Evolutionary conservation across 2,888 invertebrate species (phyloP), one percentile per base, ranked within the genome.

Genomic region (Drosophila diplacantha): DNA sequence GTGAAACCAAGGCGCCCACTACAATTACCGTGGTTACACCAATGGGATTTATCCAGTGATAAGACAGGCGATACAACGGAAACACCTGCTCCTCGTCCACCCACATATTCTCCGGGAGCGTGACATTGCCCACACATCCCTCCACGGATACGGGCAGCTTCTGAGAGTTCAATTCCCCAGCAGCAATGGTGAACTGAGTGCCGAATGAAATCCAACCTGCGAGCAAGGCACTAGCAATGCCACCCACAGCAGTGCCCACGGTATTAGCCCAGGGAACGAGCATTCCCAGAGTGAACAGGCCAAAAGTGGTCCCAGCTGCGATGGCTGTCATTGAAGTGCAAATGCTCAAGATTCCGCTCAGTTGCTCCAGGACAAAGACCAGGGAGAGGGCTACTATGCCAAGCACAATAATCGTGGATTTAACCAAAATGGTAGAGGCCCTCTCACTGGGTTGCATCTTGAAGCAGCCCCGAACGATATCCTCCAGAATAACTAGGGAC

Each of bases 271-370:
- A 95, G 41, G 95, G 95, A 82, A 94, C 91, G 70, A 93, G 89
- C 92, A 96, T 94, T 64, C 96, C 96, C 22, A 96, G 88, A 0
- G 94, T 93, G 84, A 96, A 96, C 11, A 95, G 91, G 0, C 95
- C 96, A 76, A 95, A 93, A 0, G 95, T 93, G 8, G 95, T 93
- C 38, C 95, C 94, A 0, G 95, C 93, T 2, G 95, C 93, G 70
- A 96, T 94, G 0, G 95, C 94, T n/a, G 95, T 93, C 49, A 95
- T 88, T 16, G 94, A 93, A 38, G 93, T 92, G 41, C 88, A 86
- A 89, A 94, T 92, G 89, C 93, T 93, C 20, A 96, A 88, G 34
- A 96, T 93, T 2, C 95, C 94, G 24, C 95, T 95, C 41, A 96
- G 90, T 78, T 92, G 92, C 78, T 94, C 92, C 18, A 94, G 90